Percentiles rank a stretch among this genome's conserved stretches.
phyloP scores from a whole-genome alignment of 2,888 invertebrate species.

The Drosophila koepferae region DNA sequence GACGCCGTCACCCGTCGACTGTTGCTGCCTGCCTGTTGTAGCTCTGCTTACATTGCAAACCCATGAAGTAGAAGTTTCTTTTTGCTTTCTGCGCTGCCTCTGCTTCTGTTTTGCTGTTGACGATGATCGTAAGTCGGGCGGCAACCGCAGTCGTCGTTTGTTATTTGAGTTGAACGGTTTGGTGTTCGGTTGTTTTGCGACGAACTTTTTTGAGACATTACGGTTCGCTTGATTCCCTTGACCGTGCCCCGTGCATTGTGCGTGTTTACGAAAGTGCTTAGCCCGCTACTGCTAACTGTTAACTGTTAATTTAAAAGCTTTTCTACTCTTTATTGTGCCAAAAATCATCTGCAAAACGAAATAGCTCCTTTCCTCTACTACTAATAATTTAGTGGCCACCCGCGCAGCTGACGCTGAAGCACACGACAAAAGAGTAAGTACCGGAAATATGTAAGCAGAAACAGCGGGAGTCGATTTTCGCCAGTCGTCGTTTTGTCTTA shows the following conservation, averaged over 20 bases:
- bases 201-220: slow-evolving; percentile 27
- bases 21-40: not conserved
- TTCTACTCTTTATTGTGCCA: slow-evolving; percentile 10
- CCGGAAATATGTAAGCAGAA: slow-evolving; percentile 62
- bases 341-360: not conserved
- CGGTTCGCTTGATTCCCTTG: slow-evolving; percentile 27
- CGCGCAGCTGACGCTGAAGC: slow-evolving; percentile 43
- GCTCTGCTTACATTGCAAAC: slow-evolving; percentile 34
- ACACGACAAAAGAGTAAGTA: slow-evolving; percentile 65
- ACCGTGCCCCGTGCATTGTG: slow-evolving; percentile 28
- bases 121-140: slow-evolving; percentile 52
- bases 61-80: slow-evolving; percentile 60
- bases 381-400: slow-evolving; percentile 43
- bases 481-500: slow-evolving; percentile 56
- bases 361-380: not conserved
- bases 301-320: slow-evolving; percentile 22
- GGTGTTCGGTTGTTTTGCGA: slow-evolving; percentile 36
- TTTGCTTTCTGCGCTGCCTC: slow-evolving; percentile 39
- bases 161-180: slow-evolving; percentile 75
- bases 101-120: slow-evolving; percentile 43
- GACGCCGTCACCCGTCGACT: not conserved
- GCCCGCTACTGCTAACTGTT: slow-evolving; percentile 28
- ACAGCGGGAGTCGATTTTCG: slow-evolving; percentile 34
- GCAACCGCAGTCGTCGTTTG: slow-evolving; percentile 69
- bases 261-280: slow-evolving; percentile 35